A percentile compares a stretch with the other conserved stretches of the same genome.
These are phyloP conservation scores for Cheilosia scutellata DNA, from an alignment of 2,888 invertebrate species.

Conservation along the genomic window DNA sequence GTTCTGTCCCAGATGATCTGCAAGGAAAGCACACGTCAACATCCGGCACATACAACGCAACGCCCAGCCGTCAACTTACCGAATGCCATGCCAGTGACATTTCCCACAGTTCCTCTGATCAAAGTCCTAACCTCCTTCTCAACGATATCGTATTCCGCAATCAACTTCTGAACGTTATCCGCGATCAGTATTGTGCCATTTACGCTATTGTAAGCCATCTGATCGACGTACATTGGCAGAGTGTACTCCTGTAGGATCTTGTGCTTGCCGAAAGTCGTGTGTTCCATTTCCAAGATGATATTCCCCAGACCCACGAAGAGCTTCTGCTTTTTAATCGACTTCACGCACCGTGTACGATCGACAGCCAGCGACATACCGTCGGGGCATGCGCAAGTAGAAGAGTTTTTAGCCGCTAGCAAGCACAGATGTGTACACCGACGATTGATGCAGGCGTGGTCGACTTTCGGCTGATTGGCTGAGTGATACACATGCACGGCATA, in stretches of 20 bases:
- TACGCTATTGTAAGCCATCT: conserved; percentile 88
- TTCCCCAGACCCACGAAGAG: conserved; percentile 85
- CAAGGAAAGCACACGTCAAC: conserved; percentile 43
- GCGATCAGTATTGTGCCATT: conserved; percentile 85
- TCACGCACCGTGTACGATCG: conserved; percentile 86
- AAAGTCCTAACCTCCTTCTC: conserved; percentile 80
- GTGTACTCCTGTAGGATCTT: conserved; percentile 85
- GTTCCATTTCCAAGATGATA: conserved; percentile 87
- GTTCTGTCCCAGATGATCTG: conserved; percentile 89
- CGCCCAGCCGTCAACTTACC: conserved; percentile 81
- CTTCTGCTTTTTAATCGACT: conserved; percentile 83
- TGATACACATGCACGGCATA: conserved; percentile 90
- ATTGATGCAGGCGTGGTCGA: conserved; percentile 87
- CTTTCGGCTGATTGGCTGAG: conserved; percentile 86
- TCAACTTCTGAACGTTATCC: conserved; percentile 84
- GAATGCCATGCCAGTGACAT: conserved; percentile 86
- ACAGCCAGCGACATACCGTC: conserved; percentile 87
- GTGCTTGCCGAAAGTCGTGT: conserved; percentile 88
- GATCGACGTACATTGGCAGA: conserved; percentile 86
- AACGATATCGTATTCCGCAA: conserved; percentile 83
- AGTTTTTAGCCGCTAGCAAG: conserved; percentile 86
- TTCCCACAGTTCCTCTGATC: conserved; percentile 84
- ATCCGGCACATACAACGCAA: neutral
- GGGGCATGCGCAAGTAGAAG: conserved; percentile 90
- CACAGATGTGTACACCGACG: conserved; percentile 91